Evolutionary conservation across 2,888 invertebrate genomes (phyloP).

Genomic region (Callosobruchus maculatus): DNA sequence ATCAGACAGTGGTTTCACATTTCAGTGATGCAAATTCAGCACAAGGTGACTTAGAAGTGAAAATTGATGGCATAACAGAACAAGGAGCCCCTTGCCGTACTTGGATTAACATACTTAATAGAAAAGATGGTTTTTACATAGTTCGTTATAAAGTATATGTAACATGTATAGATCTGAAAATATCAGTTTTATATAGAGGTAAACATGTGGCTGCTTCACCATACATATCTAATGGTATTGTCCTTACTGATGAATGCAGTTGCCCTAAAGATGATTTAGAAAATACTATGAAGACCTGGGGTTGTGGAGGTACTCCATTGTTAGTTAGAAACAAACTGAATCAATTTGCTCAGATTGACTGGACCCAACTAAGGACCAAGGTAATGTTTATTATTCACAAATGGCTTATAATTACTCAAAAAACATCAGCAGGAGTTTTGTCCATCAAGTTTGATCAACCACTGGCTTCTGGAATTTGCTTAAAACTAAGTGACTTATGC

Average conservation of each 20-base stretch:
- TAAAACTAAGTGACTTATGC: no score
- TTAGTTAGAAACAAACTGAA: constrained; percentile 73
- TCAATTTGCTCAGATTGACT: constrained; percentile 65
- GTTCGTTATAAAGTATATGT: constrained; percentile 78
- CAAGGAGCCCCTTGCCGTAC: constrained; percentile 61
- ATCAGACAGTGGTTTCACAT: background rate
- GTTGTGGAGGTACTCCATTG: constrained; percentile 59
- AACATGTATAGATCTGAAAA: constrained; percentile 67
- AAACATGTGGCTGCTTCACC: constrained; percentile 63
- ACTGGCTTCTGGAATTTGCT: no score
- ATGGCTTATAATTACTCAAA: no score
- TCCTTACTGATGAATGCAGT: constrained; percentile 79
- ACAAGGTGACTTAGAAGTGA: constrained; percentile 41
- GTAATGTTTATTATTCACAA: no score
- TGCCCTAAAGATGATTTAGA: constrained; percentile 67
- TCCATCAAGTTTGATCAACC: no score
- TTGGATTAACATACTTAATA: constrained; percentile 73
- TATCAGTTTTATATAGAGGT: constrained; percentile 63
- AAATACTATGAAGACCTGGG: constrained; percentile 64
- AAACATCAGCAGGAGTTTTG: no score
- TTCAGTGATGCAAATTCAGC: background rate
- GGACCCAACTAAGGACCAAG: constrained; percentile 57
- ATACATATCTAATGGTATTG: constrained; percentile 60
- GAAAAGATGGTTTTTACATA: constrained; percentile 80
- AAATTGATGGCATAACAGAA: constrained; percentile 57